Conservation (phyloP, 1,140 invertebrate genomes). For the Arion vulgaris region DNA sequence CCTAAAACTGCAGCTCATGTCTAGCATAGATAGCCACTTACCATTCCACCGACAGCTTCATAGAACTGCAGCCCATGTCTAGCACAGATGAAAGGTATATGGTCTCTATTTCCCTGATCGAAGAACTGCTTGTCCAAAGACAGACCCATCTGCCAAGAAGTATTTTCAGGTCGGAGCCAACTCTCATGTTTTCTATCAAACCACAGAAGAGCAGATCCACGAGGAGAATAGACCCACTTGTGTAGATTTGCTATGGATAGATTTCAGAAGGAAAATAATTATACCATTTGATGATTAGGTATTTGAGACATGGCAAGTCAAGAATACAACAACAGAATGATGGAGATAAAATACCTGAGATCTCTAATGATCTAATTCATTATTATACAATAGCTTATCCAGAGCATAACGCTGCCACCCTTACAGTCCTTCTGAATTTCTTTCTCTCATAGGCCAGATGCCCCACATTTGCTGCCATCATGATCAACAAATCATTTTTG, state of each 20-base stretch:
- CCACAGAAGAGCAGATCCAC: constrained; percentile 59
- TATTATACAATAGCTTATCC: too few relatives aligned
- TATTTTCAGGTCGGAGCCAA: constrained; percentile 50
- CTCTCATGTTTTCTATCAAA: constrained; percentile 45
- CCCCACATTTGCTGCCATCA: too few relatives aligned
- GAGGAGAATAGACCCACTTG: constrained; percentile 61
- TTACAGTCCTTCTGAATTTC: too few relatives aligned
- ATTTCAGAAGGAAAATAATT: not conserved
- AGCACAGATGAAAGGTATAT: constrained; percentile 49
- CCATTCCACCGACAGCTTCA: constrained; percentile 55
- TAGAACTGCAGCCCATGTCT: constrained; percentile 53
- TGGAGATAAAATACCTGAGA: too few relatives aligned
- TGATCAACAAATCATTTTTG: too few relatives aligned
- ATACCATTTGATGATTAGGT: too few relatives aligned
- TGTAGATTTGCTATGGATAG: constrained; percentile 58
- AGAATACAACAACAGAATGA: too few relatives aligned
- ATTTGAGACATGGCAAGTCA: too few relatives aligned
- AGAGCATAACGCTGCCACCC: too few relatives aligned
- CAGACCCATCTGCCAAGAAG: constrained; percentile 40
- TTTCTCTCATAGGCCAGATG: too few relatives aligned
- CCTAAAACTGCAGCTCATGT: constrained; percentile 53
- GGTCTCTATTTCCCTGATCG: constrained; percentile 57
- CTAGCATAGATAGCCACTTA: constrained; percentile 4
- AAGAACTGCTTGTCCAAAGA: constrained; percentile 52
- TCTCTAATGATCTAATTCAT: too few relatives aligned